Evolutionary conservation across 1,140 invertebrate genomes (phyloP).

Genomic region (Galleria mellonella): DNA sequence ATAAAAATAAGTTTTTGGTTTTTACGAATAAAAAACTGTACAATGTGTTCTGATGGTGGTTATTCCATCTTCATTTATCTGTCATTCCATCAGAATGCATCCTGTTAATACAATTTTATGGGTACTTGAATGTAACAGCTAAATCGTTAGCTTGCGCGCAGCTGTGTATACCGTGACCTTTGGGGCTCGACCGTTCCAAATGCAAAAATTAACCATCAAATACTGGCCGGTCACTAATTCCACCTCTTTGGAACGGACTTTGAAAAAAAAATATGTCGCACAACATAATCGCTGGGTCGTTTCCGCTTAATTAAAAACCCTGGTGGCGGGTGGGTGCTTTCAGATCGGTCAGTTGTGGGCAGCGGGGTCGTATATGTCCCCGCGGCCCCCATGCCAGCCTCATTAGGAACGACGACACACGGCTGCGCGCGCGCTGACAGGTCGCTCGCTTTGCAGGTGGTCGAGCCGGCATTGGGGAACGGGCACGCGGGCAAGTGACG

Average conservation of each 20-base stretch:
- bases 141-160: slow-evolving; percentile 58
- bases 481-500: slow-evolving; percentile 55
- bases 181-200: slow-evolving; percentile 54
- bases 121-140: slow-evolving; percentile 57
- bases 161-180: slow-evolving; percentile 67
- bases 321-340: slow-evolving; percentile 48
- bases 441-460: slow-evolving; percentile 63
- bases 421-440: slow-evolving; percentile 49
- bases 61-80: too few species aligned
- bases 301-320: slow-evolving; percentile 40
- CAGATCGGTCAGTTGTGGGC: too few species aligned
- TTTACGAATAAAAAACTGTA: too few species aligned
- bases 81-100: slow-evolving; percentile 3
- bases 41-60: slow-evolving; percentile 3
- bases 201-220: slow-evolving; percentile 12
- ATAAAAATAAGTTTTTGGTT: too few species aligned
- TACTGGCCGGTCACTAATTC: slow-evolving; percentile 1
- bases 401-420: slow-evolving; percentile 69
- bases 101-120: slow-evolving; percentile 8
- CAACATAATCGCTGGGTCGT: slow-evolving; percentile 39
- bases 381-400: slow-evolving; percentile 21
- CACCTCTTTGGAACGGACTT: slow-evolving; percentile 26
- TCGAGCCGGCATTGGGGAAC: slow-evolving; percentile 50
- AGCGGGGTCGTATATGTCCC: too few species aligned
- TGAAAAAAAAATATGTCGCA: slow-evolving; percentile 40